Evolutionary conservation across 2,888 invertebrate species (phyloP).

Genomic region (Nymphalis polychloros): DNA sequence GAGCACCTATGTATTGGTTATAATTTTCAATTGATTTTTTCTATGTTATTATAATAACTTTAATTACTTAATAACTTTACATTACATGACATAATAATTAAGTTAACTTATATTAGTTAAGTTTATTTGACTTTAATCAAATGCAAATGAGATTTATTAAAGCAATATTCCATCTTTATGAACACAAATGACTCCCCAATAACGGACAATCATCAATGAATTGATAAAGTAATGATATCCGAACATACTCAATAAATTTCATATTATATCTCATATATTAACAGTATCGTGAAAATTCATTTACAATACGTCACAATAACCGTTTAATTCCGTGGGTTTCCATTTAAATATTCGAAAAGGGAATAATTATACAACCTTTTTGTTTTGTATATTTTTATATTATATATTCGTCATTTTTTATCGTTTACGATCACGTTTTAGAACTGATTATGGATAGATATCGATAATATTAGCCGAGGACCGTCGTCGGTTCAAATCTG

Average conservation of each 20-base stretch:
- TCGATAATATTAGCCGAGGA: too few species aligned
- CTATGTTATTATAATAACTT: too few species aligned
- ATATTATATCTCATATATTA: background rate
- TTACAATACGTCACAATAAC: background rate
- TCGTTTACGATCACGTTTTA: too few species aligned
- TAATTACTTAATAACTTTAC: too few species aligned
- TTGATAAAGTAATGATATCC: constrained; percentile 10
- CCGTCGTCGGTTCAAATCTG: too few species aligned
- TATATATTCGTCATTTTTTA: too few species aligned
- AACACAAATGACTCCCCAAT: background rate
- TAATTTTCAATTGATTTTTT: too few species aligned
- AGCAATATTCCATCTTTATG: background rate
- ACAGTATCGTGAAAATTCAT: constrained; percentile 6
- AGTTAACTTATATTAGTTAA: background rate
- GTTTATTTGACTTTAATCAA: background rate
- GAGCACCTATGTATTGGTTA: too few species aligned
- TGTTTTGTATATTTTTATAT: too few species aligned
- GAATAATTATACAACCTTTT: background rate
- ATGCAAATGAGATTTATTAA: background rate
- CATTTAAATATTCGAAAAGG: background rate
- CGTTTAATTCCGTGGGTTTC: background rate
- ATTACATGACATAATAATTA: too few species aligned
- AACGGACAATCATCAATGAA: constrained; percentile 10
- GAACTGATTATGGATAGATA: too few species aligned
- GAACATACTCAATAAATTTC: background rate